A percentile compares a stretch with the other conserved stretches of the same genome.
phyloP scores from a whole-genome alignment of 2,888 invertebrate species.

The Pristionchus fissidentatus region DNA sequence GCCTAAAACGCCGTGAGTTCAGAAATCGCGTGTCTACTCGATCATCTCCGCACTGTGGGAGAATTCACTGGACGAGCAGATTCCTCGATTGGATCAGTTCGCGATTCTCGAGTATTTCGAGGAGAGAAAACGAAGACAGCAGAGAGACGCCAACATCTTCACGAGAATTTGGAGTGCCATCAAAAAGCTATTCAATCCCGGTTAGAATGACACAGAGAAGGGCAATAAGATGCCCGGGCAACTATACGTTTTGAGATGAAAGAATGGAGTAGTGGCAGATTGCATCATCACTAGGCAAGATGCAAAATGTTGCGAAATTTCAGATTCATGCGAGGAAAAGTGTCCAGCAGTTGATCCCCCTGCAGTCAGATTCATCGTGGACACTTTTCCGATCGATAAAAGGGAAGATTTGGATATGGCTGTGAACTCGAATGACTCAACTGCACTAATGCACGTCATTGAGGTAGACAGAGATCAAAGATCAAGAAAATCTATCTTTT shows the following conservation, averaged over 20 bases:
- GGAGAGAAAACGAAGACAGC: conserved; percentile 3
- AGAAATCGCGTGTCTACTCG: conserved; percentile 36
- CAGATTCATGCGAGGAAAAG: background rate
- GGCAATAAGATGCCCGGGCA: no score
- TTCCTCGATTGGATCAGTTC: conserved; percentile 38
- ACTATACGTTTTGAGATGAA: background rate
- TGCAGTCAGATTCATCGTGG: conserved; percentile 57
- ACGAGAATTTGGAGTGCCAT: conserved; percentile 31
- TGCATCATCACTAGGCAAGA: no score
- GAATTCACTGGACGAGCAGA: background rate
- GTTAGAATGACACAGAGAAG: background rate
- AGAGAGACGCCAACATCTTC: conserved; percentile 3
- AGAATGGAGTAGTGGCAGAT: background rate
- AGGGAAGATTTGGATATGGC: conserved; percentile 58
- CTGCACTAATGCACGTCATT: background rate
- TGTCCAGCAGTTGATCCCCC: conserved; percentile 59
- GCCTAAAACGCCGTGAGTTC: background rate
- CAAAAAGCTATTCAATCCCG: conserved; percentile 20
- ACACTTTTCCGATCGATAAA: conserved; percentile 57
- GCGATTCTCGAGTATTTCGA: conserved; percentile 42
- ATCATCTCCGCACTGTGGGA: conserved; percentile 15
- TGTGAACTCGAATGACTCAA: conserved; percentile 55
- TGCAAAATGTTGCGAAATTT: background rate
- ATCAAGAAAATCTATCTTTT: background rate
- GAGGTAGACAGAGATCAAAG: background rate